Evolutionary conservation across 2,113 vertebrate species (phyloP).

Genomic region (Podocnemis expansa): DNA sequence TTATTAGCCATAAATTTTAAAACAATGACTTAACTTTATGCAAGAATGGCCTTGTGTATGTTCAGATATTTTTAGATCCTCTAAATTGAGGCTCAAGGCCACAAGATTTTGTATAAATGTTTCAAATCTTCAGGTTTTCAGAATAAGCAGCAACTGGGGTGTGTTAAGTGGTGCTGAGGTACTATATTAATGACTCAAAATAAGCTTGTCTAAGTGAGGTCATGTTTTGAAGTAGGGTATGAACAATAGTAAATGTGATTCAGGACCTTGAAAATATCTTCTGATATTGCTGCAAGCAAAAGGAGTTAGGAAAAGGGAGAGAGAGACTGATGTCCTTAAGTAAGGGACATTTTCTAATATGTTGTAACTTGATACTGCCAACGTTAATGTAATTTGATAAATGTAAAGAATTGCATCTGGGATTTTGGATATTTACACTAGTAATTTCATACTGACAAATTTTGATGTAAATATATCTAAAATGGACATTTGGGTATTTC

Average conservation of each 20-base stretch:
- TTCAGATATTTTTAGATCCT: slow-evolving; percentile 45
- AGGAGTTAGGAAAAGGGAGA: slow-evolving; percentile 23
- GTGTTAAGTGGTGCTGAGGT: slow-evolving; percentile 67
- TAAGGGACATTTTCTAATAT: neutral
- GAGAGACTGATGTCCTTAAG: neutral
- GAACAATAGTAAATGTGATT: slow-evolving; percentile 61
- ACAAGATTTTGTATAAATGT: slow-evolving; percentile 12
- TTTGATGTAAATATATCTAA: neutral
- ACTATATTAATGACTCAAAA: slow-evolving; percentile 66
- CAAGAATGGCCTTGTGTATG: slow-evolving; percentile 40
- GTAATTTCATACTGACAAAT: neutral
- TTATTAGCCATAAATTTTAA: slow-evolving; percentile 24
- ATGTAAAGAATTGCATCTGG: neutral
- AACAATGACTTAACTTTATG: slow-evolving; percentile 46
- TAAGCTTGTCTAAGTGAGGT: slow-evolving; percentile 66
- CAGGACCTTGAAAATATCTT: slow-evolving; percentile 57
- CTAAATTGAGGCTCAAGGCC: slow-evolving; percentile 56
- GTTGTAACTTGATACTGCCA: neutral
- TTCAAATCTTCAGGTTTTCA: slow-evolving; percentile 58
- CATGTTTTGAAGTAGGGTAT: slow-evolving; percentile 60
- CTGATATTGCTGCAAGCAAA: slow-evolving; percentile 35
- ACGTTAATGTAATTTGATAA: neutral
- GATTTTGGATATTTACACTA: slow-evolving; percentile 48
- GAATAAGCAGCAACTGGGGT: slow-evolving; percentile 47
- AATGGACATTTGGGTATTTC: neutral